Percentiles rank a stretch among this genome's conserved stretches.
Conservation (phyloP, 2,113 vertebrate species). For the Chaetops frenatus region DNA sequence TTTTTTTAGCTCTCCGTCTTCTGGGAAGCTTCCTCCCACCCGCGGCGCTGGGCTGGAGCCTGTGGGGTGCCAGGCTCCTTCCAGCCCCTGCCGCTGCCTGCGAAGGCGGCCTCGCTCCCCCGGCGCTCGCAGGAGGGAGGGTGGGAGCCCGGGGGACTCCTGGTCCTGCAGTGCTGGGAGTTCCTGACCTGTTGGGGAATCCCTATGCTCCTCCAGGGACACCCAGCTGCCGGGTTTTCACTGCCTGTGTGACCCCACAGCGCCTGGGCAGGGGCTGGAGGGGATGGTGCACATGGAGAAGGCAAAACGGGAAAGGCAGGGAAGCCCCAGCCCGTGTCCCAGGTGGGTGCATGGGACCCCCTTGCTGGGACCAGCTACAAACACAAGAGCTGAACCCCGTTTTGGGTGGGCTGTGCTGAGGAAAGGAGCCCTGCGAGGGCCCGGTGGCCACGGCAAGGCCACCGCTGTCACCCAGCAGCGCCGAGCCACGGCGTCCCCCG, state of each 20-base stretch:
- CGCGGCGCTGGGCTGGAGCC: not conserved
- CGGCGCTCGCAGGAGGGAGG: fast-evolving
- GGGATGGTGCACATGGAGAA: fast-evolving
- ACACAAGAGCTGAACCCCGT: not conserved
- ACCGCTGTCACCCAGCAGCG: not conserved
- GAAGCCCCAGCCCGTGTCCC: fast-evolving
- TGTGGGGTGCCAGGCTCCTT: not conserved
- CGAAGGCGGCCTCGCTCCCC: fast-evolving
- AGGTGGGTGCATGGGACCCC: fast-evolving
- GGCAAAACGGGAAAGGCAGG: not conserved
- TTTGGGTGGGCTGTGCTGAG: not conserved
- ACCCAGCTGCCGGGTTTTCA: fast-evolving
- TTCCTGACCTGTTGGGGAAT: fast-evolving
- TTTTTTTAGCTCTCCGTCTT: conserved; percentile 37
- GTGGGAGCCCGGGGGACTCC: fast-evolving
- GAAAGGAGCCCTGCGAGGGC: not conserved
- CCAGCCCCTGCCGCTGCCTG: not conserved
- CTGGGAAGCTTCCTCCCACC: conserved; percentile 44
- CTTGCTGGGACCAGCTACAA: not conserved
- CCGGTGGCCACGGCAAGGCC: fast-evolving
- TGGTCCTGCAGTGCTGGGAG: fast-evolving
- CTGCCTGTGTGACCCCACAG: not conserved
- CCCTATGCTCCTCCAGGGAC: fast-evolving
- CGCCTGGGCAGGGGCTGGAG: not conserved
- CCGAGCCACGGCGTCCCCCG: not conserved